phyloP scores from a whole-genome alignment of 1,140 invertebrate species.

The Odontomachus brunneus region DNA sequence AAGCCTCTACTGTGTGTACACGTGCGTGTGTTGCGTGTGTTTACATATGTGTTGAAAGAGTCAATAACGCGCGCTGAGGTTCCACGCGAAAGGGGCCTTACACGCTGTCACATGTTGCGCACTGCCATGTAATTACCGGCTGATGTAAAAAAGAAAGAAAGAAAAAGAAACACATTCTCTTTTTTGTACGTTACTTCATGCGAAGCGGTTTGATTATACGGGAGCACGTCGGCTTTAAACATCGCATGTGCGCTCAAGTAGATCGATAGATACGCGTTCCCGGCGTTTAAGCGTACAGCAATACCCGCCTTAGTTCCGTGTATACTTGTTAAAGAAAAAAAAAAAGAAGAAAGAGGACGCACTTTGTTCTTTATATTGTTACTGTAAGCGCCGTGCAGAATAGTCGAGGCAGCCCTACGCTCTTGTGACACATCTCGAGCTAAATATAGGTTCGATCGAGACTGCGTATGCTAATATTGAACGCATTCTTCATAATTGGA shows the following conservation, averaged over 20 bases:
- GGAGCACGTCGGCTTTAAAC: not conserved
- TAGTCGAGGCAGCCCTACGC: not conserved
- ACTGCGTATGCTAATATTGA: not conserved
- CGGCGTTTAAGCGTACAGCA: slow-evolving; percentile 4
- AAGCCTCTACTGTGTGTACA: not conserved
- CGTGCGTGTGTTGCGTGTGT: too few relatives aligned
- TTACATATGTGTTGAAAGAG: not conserved
- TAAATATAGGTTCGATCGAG: not conserved
- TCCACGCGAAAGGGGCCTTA: not conserved
- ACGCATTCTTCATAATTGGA: slow-evolving; percentile 2
- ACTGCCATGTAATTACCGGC: not conserved
- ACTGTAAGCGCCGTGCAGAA: not conserved
- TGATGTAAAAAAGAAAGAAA: slow-evolving; percentile 14
- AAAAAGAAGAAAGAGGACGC: too few relatives aligned
- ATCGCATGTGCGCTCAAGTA: slow-evolving; percentile 37
- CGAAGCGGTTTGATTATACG: slow-evolving; percentile 30
- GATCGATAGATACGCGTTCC: slow-evolving; percentile 20
- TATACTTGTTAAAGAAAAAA: not conserved
- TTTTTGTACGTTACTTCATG: slow-evolving; percentile 26
- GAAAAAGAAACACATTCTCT: not conserved
- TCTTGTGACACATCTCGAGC: not conserved
- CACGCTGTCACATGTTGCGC: not conserved
- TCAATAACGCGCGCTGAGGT: not conserved
- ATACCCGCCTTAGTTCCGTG: slow-evolving; percentile 13
- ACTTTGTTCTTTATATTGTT: slow-evolving; percentile 22